Base-by-base conservation (phyloP, 2,888 invertebrate species). In the Sceliomorpha sp. region DNA sequence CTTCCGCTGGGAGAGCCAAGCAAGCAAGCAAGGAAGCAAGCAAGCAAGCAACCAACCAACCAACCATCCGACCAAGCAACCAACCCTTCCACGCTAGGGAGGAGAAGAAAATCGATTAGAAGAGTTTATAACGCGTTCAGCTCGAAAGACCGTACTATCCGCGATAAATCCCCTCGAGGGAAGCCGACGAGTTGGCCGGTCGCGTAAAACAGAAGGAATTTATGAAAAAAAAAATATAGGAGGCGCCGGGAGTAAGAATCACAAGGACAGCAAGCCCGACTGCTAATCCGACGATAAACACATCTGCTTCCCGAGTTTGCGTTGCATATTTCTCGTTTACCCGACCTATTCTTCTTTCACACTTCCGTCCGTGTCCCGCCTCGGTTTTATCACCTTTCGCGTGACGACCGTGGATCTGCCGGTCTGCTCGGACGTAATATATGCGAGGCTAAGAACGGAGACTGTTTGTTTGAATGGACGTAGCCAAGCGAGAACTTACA, bases 41-140 rank as follows among this genome's bases (percentile, higher is more conserved):
- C 42, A 66, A 45, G 47, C 51, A 48, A 34, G 34, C 32, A 24
- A 24, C 26, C 42, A 51, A 10, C 34, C 50, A 36, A 32, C 40
- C 17, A 50, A 45, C 42, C 26, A 12, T 40, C 14, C 40, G 40
- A 51, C 51, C 53, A 40, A 26, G 6, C 24, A 31, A 31, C 31
- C 36, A 32, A 31, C 10, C 24, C 20, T 29, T 58, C 39, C 62
- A 13, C 20, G 9, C 37, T 55, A 51, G 45, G 40, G 60, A 56
- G 63, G 47, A 53, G 48, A 68, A 74, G 76, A 76, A 81, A 80
- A 81, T 83, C 81, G 83, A 83, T 84, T 79, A 82, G 62, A 70
- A 60, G 64, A 71, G 60, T 71, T 69, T 66, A 63, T 59, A 60
- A 63, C 69, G 58, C 58, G 62, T 37, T 56, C 47, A 42, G 48